phyloP scores from a whole-genome alignment of 2,888 invertebrate genomes.

The Eupelmus urozonus region DNA sequence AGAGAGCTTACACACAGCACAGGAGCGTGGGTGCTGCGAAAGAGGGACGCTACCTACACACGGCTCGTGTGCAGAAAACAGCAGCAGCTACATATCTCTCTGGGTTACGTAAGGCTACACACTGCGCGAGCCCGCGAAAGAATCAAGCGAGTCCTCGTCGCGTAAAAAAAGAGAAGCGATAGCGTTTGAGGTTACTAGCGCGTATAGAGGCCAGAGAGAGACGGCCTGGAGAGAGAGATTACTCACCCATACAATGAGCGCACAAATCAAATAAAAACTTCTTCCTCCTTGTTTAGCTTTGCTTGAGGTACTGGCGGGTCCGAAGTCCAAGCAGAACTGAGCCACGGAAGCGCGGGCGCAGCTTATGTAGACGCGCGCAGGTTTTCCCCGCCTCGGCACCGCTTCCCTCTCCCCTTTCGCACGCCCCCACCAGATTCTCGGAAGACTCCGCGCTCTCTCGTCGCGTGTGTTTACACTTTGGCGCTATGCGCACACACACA shows the following conservation, averaged over 20 bases:
- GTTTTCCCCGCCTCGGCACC: constrained; percentile 4
- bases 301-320: constrained; percentile 64
- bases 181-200: too few relatives aligned
- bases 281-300: constrained; percentile 63
- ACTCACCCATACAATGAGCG: constrained; percentile 77
- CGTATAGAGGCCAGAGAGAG: too few relatives aligned
- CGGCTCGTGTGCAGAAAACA: too few relatives aligned
- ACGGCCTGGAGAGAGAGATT: too few relatives aligned
- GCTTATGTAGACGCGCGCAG: constrained; percentile 67
- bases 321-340: constrained; percentile 74
- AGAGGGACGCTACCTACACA: not conserved
- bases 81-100: too few relatives aligned
- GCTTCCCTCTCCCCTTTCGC: not conserved
- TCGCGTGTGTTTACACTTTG: not conserved
- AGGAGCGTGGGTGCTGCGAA: too few relatives aligned
- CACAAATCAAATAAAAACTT: constrained; percentile 77
- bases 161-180: too few relatives aligned
- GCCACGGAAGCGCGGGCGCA: constrained; percentile 66
- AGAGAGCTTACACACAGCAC: not conserved
- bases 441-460: not conserved
- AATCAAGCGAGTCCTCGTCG: too few relatives aligned
- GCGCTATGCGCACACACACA: not conserved
- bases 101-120: not conserved
- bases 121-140: not conserved
- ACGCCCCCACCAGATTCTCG: not conserved